These are phyloP conservation scores for Ectobius pallidus DNA, from an alignment of 2,888 invertebrate genomes.

Conservation along the genomic window DNA sequence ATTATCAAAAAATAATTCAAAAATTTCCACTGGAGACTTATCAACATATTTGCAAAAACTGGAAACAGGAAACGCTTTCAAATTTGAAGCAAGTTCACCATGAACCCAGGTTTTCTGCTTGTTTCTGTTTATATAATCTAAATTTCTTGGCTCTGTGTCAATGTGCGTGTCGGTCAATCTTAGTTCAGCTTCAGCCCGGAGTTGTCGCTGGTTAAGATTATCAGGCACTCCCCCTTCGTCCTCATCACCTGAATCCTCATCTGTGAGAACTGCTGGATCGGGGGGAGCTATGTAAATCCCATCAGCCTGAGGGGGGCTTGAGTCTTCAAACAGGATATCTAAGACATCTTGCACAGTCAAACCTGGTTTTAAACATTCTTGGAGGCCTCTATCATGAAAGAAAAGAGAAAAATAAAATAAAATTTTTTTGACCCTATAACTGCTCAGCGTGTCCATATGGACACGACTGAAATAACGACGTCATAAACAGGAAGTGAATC, in stretches of 20 bases:
- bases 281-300: neutral
- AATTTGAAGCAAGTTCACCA: neutral
- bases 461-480: too few relatives aligned
- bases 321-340: too few relatives aligned
- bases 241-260: too few relatives aligned
- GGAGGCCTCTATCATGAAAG: too few relatives aligned
- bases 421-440: too few relatives aligned
- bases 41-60: neutral
- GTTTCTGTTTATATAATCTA: neutral
- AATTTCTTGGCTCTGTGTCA: too few relatives aligned
- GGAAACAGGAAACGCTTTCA: neutral
- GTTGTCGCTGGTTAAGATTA: constrained; percentile 7
- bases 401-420: too few relatives aligned
- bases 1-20: neutral
- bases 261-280: neutral
- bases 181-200: constrained; percentile 6
- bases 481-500: too few relatives aligned
- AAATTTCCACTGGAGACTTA: neutral
- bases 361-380: too few relatives aligned
- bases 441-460: too few relatives aligned
- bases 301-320: too few relatives aligned
- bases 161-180: neutral
- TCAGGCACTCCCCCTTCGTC: neutral
- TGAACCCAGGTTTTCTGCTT: neutral
- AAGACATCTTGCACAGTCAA: too few relatives aligned